Evolutionary conservation across 2,113 vertebrate genomes (phyloP).

Genomic region (Psettodes erumei): DNA sequence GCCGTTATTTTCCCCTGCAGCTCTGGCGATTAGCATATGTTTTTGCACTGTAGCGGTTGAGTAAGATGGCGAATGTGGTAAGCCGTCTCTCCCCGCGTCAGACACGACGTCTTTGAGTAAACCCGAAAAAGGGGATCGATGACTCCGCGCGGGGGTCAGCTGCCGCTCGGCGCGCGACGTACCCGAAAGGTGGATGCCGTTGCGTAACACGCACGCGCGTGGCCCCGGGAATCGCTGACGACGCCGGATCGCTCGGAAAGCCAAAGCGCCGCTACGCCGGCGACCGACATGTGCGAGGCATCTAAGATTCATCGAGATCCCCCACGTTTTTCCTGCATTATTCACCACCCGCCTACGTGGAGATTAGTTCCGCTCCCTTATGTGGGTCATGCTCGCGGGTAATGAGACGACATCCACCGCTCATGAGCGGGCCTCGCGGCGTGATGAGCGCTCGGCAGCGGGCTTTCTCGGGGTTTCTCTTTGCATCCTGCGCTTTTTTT

Average conservation of each 20-base stretch:
- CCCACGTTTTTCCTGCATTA: constrained; percentile 82
- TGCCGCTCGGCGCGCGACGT: constrained; percentile 1
- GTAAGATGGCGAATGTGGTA: too few species aligned
- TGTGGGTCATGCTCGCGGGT: constrained; percentile 81
- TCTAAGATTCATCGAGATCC: constrained; percentile 82
- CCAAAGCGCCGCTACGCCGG: constrained; percentile 56
- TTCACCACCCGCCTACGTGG: constrained; percentile 80
- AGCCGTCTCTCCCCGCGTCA: too few species aligned
- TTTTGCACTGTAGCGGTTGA: too few species aligned
- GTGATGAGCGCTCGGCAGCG: constrained; percentile 54
- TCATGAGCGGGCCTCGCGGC: constrained; percentile 62
- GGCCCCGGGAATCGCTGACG: too few species aligned
- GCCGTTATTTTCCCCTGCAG: too few species aligned
- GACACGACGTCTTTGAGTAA: too few species aligned
- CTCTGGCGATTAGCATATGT: too few species aligned
- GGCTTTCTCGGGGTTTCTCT: too few species aligned
- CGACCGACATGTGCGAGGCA: constrained; percentile 71
- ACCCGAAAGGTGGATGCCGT: background rate
- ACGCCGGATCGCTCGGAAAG: constrained; percentile 19
- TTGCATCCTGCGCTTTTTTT: constrained; percentile 36
- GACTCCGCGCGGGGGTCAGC: background rate
- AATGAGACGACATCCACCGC: constrained; percentile 78
- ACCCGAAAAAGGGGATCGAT: background rate
- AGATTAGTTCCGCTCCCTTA: constrained; percentile 81
- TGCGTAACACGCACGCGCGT: background rate